Base-by-base conservation (phyloP, 2,888 invertebrate species). In the Scelioninae gen. 1 region DNA sequence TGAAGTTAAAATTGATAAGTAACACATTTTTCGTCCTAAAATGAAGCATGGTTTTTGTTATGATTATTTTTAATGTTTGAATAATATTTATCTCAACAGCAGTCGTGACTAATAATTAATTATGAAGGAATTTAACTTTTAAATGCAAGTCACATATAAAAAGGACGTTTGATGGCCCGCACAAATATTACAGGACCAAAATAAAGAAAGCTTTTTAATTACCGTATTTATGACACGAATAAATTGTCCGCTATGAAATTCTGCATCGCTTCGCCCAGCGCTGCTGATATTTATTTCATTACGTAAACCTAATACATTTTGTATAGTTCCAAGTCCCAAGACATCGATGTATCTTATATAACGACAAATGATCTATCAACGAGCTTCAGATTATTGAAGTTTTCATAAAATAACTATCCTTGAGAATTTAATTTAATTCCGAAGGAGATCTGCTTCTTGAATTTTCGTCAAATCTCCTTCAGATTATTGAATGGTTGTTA, bases 291-390 rank as follows among this genome's bases (percentile, higher is more conserved):
- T 60, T 71, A 58, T 71, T 71, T 71, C 60, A 51, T 71, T 60
- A 53, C 29, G 51, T 51, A 51, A 60, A 43, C 40, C 29, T 43
- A 51, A 53, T 51, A 60, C 60, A 62, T 71, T 49, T 58, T 71
- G 58, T 38, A 47, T 11, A 38, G 2, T 16, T 23, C 49, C 71
- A 71, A 71, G 51, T 60, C 71, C 60, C 60, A n/a, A 31, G 71
- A 15, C 51, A 29, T 5, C 45, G 9, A 43, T 60, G 31, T 13
- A 13, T 53, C 60, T 60, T 62, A 32, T 31, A 31, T 49, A 60
- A 71, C 71, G 51, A 40, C 38, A 51, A 60, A 32, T 53, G 60
- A 71, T 60, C 60, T 60, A 51, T 71, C 71, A 62, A 53, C 31
- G 34, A 1, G 45, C 10, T 40, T 60, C 32, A 15, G 32, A 29